Evolutionary conservation across 1,140 invertebrate genomes (phyloP), one percentile per base, ranked within the genome.

Genomic region (Mya arenaria): DNA sequence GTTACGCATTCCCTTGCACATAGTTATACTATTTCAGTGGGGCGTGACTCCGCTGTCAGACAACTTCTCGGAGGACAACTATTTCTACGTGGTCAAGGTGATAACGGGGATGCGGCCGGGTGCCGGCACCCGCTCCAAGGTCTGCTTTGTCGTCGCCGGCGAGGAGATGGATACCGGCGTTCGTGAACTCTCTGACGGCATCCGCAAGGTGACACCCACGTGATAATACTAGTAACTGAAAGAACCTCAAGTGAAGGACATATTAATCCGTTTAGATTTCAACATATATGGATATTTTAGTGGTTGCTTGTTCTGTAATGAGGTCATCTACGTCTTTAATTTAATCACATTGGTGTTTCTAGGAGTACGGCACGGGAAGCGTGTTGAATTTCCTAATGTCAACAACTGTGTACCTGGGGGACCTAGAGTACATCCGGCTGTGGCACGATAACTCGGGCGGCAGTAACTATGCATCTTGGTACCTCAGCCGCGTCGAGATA

Each of bases 371-470:
- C 23, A 80, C 79, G 0, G 84, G 84, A 30, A 85, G 81, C 56
- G 77, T 83, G 15, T 72, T 82, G 56, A 82, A 83, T 36, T 85
- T 85, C 68, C 84, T 94, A 0, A 92, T 94, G 93, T 89, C 92
- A 10, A 90, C 89, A 0, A 89, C 89, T 34, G 89, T 92, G 66
- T 88, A 90, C 25, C 86, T 94, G 1, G 94, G 94, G 4, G 82
- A 90, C 23, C 84, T 94, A n/a, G 92, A 91, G 30, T 94, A 92
- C 86, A 83, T 94, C 17, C 83, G 93, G 17, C 89, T 94, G 5
- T 94, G 94, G 94, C 94, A 94, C 77, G 93, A 94, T 84, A 93
- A 94, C 77, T 90, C 90, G 25, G 94, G 94, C 10, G 84, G 88
- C 34, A 93, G 92, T 0, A 85, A 90, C 23, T 82, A 87, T 28